Evolutionary conservation across 2,113 vertebrate genomes (phyloP).

Genomic region (Aldabrachelys gigantea): DNA sequence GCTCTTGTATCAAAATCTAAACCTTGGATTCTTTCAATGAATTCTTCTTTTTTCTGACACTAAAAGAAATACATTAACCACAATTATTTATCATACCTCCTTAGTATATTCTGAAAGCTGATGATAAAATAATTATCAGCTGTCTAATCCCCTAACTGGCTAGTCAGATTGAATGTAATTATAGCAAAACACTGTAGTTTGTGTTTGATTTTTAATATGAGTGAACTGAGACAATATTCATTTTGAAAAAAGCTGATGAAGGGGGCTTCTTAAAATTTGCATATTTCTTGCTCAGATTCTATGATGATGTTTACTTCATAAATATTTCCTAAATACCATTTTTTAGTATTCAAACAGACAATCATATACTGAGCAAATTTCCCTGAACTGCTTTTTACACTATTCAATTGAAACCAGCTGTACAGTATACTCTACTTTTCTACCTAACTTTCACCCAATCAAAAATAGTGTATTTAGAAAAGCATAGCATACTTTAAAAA

Average conservation of each 20-base stretch:
- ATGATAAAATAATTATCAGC: background rate
- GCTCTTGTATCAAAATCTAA: slow-evolving; percentile 98
- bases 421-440: background rate
- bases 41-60: slow-evolving; percentile 98
- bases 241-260: background rate
- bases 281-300: background rate
- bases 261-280: background rate
- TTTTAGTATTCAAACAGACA: background rate
- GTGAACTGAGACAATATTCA: background rate
- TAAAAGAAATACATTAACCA: slow-evolving; percentile 72
- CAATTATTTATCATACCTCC: slow-evolving; percentile 6
- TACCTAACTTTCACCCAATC: background rate
- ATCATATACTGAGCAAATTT: background rate
- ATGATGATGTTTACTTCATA: background rate
- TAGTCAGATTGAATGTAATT: background rate
- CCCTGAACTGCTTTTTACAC: background rate
- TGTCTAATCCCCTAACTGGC: background rate
- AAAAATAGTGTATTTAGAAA: background rate
- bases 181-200: background rate
- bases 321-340: background rate
- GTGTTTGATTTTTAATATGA: background rate
- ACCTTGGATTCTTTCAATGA: slow-evolving; percentile 95
- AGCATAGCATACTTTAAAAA: background rate
- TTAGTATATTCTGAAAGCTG: background rate
- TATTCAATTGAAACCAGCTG: background rate